Percentiles rank a stretch among this genome's conserved stretches.
phyloP scores from a whole-genome alignment of 2,888 invertebrate species.

The Hirtodrosophila confusa region DNA sequence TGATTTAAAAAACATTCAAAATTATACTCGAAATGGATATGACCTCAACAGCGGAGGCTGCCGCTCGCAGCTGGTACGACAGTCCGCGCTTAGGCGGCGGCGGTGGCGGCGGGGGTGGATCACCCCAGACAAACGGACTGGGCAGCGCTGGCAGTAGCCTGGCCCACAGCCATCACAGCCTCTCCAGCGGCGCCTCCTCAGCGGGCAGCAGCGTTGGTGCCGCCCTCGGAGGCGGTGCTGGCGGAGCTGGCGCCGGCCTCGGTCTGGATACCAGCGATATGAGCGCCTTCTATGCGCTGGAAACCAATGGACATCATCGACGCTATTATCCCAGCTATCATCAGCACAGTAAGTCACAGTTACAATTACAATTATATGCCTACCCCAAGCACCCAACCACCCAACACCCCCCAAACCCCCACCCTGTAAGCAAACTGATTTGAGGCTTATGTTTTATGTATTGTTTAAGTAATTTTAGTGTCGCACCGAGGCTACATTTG shows the following conservation, averaged over 20 bases:
- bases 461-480: conserved; percentile 69
- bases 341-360: conserved; percentile 82
- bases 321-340: conserved; percentile 85
- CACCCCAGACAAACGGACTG: conserved; percentile 83
- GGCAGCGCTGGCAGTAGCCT: conserved; percentile 80
- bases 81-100: conserved; percentile 84
- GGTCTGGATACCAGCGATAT: conserved; percentile 84
- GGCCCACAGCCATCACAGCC: conserved; percentile 81
- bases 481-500: conserved; percentile 64
- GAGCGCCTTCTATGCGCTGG: conserved; percentile 84
- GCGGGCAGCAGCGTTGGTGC: conserved; percentile 81
- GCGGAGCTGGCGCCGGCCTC: conserved; percentile 71
- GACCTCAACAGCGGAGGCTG: conserved; percentile 85
- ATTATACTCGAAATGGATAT: conserved; percentile 85
- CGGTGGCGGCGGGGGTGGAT: conserved; percentile 82
- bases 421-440: background rate
- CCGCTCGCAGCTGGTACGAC: conserved; percentile 85
- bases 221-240: conserved; percentile 73
- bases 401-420: no score
- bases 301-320: conserved; percentile 84
- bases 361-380: background rate
- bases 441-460: conserved; percentile 55
- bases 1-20: conserved; percentile 81
- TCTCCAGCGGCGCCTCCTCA: conserved; percentile 81
- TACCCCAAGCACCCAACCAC: no score